Evolutionary conservation across 2,113 vertebrate genomes (phyloP).

Genomic region (Ptyas mucosa): DNA sequence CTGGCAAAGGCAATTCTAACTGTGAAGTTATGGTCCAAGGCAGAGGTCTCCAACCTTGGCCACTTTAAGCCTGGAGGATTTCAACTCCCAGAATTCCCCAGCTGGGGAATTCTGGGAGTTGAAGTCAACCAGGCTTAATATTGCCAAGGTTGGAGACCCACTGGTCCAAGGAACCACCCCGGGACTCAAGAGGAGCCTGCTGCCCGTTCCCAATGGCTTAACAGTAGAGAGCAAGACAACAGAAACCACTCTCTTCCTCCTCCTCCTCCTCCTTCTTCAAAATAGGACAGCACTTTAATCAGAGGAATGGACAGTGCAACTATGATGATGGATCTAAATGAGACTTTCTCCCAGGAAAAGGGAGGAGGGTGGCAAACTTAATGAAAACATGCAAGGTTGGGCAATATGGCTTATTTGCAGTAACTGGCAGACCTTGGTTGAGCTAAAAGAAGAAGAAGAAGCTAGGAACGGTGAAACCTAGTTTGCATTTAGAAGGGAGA

Average conservation of each 20-base stretch:
- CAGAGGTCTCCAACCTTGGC: too few relatives aligned
- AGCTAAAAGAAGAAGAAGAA: neutral
- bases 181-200: neutral
- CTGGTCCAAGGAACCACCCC: neutral
- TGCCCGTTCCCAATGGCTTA: neutral
- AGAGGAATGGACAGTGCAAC: neutral
- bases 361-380: neutral
- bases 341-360: neutral
- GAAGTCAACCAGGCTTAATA: too few relatives aligned
- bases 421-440: neutral
- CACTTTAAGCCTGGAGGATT: too few relatives aligned
- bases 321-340: neutral
- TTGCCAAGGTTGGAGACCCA: too few relatives aligned
- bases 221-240: neutral
- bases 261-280: neutral
- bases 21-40: neutral
- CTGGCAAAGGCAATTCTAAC: neutral
- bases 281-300: neutral
- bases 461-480: neutral
- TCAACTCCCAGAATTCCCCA: too few relatives aligned
- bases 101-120: too few relatives aligned
- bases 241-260: neutral
- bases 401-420: neutral
- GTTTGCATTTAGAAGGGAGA: neutral
- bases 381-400: neutral